Percentiles rank a stretch among this genome's conserved stretches.
These are phyloP conservation scores for Neodiprion lecontei DNA, from an alignment of 1,140 invertebrate genomes.

Conservation along the genomic window DNA sequence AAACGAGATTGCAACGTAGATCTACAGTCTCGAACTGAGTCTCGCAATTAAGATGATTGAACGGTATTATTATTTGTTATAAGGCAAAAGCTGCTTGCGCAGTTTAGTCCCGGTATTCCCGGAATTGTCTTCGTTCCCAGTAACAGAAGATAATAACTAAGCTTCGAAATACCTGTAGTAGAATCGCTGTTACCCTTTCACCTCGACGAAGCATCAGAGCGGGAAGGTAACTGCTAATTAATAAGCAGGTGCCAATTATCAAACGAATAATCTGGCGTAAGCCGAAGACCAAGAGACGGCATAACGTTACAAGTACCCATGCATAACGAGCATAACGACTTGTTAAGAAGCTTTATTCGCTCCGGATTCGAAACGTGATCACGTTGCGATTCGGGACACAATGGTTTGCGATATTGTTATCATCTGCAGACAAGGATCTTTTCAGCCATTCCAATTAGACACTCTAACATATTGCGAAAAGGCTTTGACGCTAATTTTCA, in stretches of 20 bases:
- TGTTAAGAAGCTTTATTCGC: background rate
- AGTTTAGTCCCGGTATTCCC: background rate
- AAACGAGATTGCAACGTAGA: too few relatives aligned
- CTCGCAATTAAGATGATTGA: too few relatives aligned
- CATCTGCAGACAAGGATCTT: too few relatives aligned
- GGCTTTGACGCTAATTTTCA: too few relatives aligned
- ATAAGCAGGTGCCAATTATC: background rate
- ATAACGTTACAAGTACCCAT: background rate
- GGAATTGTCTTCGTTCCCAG: background rate
- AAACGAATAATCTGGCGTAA: background rate
- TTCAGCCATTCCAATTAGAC: too few relatives aligned
- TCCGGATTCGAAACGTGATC: background rate
- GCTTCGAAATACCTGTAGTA: background rate
- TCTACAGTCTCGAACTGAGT: too few relatives aligned
- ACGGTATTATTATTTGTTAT: too few relatives aligned
- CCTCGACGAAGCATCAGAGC: background rate
- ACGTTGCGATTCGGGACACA: too few relatives aligned
- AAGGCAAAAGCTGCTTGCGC: background rate
- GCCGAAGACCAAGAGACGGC: background rate
- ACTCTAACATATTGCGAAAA: too few relatives aligned
- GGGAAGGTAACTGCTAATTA: background rate
- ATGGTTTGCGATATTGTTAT: too few relatives aligned
- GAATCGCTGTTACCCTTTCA: background rate
- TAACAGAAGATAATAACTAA: background rate
- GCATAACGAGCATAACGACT: background rate